Percentiles rank a stretch among this genome's conserved stretches.
Conservation (phyloP, 2,888 invertebrate species). For the Idaea aversata region DNA sequence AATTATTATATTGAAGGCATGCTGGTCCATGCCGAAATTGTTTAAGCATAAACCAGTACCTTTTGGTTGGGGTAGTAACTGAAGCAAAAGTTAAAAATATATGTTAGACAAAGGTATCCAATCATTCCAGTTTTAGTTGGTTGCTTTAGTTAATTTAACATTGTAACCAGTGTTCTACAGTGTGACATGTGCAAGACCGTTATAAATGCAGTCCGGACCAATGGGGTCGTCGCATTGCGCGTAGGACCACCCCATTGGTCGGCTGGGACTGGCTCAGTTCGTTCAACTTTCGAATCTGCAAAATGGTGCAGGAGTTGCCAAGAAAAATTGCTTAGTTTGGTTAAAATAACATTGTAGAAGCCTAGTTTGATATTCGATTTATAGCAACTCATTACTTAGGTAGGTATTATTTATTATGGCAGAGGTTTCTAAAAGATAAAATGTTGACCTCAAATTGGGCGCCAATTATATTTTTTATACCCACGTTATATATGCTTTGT, state of each 20-base stretch:
- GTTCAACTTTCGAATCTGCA: constrained; percentile 61
- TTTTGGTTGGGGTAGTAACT: too few relatives aligned
- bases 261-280: constrained; percentile 47
- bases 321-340: constrained; percentile 38
- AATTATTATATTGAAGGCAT: neutral
- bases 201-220: constrained; percentile 47
- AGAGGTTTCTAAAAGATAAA: too few relatives aligned
- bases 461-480: too few relatives aligned
- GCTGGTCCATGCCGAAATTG: too few relatives aligned
- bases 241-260: constrained; percentile 48
- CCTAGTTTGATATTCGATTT: neutral
- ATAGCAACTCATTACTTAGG: neutral
- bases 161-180: constrained; percentile 29
- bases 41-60: too few relatives aligned
- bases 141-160: neutral
- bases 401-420: neutral
- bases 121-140: neutral
- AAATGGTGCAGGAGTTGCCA: constrained; percentile 50
- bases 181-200: constrained; percentile 33
- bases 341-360: neutral
- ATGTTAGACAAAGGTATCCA: too few relatives aligned
- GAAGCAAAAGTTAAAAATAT: too few relatives aligned
- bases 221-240: constrained; percentile 74
- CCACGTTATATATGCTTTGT: too few relatives aligned
- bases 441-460: too few relatives aligned